Percentiles rank a stretch among this genome's conserved stretches.
phyloP scores from a whole-genome alignment of 2,797 vertebrate species.

The Schizopygopsis pylzovi region DNA sequence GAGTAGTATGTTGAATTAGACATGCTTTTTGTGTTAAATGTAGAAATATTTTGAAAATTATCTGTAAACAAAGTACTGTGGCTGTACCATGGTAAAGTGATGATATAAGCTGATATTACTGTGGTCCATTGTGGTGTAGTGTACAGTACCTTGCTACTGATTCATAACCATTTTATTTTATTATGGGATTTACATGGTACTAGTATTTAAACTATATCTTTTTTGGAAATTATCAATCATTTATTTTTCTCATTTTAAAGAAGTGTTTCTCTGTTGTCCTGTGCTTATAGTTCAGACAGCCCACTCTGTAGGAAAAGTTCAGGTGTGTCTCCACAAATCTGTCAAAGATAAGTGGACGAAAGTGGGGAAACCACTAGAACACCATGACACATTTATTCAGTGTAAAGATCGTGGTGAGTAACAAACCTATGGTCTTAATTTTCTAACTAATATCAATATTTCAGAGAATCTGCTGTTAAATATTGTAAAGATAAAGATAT shows the following conservation, averaged over 20 bases:
- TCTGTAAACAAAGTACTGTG: background rate
- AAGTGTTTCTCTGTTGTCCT: background rate
- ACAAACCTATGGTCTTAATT: background rate
- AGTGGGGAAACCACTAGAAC: constrained; percentile 82
- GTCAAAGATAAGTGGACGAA: constrained; percentile 78
- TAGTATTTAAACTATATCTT: background rate
- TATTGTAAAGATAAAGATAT: background rate
- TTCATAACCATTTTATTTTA: background rate
- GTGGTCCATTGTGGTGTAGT: background rate
- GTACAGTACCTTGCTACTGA: background rate
- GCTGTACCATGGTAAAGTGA: background rate
- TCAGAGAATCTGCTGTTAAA: background rate
- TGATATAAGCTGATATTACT: background rate
- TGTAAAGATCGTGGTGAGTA: constrained; percentile 83
- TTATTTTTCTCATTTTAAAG: background rate
- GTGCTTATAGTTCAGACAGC: constrained; percentile 71
- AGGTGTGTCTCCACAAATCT: constrained; percentile 85
- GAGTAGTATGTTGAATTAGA: constrained; percentile 60
- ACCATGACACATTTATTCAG: constrained; percentile 83
- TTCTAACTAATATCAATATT: background rate
- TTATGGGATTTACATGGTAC: background rate
- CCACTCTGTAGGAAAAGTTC: constrained; percentile 85
- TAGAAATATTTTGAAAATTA: background rate
- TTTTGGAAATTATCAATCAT: background rate
- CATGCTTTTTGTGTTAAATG: background rate